Evolutionary conservation across 2,797 vertebrate species (phyloP), one percentile per base, ranked within the genome.

Genomic region (Pelochelys cantorii): DNA sequence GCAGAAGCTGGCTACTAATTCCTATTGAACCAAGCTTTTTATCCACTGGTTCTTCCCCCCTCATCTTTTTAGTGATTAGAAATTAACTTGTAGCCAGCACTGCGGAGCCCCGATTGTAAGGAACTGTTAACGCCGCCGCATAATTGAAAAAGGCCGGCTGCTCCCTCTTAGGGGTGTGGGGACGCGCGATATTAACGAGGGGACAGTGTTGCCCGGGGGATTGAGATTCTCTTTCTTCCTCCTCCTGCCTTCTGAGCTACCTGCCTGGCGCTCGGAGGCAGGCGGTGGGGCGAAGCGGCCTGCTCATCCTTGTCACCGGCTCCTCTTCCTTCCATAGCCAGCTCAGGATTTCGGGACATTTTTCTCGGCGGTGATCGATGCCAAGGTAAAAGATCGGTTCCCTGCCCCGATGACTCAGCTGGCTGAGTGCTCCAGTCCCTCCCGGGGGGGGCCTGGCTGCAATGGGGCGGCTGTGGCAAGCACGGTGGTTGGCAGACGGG

Each of bases 351-450:
- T 99, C 0, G 97, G 97, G 88, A 98, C 98, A 0, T 99, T 99
- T 94, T 98, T 99, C 97, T 99, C 99, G 0, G 99, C 99, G 0
- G 99, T 99, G 80, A 99, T 99, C 2, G 99, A 99, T 77, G 98
- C 98, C 84, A 99, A 99, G 99, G 99, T 99, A 97, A 48, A 48
- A 86, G 96, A 78, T 48, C 14, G 1, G 65, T 1, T 37, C 78
- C 55, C 48, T 25, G 0, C 13, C 59, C 3, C 29, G 9, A 31
- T n/a, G 7, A 9, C 65, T 18, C 18, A 10, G 65, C 68, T 37
- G 65, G n/a, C 65, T 22, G 65, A 34, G 17, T 5, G 18, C 65
- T 71, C 22, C n/a, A 37, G n/a, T 20, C 65, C 65, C 10, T 37
- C 65, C 2, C 11, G 34, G 78, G 54, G 34, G 17, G 5, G 13